These are phyloP conservation scores for Platerodrilus igneus DNA, from an alignment of 2,888 invertebrate species.

Conservation along the genomic window DNA sequence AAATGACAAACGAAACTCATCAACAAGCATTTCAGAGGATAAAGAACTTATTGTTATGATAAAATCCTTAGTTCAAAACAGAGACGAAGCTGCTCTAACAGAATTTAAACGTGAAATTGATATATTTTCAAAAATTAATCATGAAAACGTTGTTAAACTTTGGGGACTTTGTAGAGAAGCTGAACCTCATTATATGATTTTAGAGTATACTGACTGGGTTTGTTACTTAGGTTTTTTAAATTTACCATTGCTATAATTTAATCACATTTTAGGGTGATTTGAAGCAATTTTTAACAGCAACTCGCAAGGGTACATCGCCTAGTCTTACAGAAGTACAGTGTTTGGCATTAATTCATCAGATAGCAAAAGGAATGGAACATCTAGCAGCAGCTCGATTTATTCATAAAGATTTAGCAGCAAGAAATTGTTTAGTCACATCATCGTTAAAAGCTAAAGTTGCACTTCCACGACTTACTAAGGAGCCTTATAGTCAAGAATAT, in stretches of 20 bases:
- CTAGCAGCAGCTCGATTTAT: conserved; percentile 69
- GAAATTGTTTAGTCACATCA: conserved; percentile 86
- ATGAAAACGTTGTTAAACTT: conserved; percentile 74
- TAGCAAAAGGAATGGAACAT: conserved; percentile 78
- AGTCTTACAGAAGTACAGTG: conserved; percentile 66
- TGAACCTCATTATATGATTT: conserved; percentile 83
- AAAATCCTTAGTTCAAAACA: conserved; percentile 70
- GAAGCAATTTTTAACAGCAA: conserved; percentile 80
- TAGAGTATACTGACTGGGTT: conserved; percentile 93
- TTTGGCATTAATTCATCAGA: conserved; percentile 65
- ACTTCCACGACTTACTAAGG: conserved; percentile 71
- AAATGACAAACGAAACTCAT: conserved; percentile 38
- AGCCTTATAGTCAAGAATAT: conserved; percentile 87
- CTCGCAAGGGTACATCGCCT: conserved; percentile 52
- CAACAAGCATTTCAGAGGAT: conserved; percentile 38
- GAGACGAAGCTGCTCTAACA: conserved; percentile 70
- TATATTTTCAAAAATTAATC: conserved; percentile 75
- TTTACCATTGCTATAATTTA: too few species aligned
- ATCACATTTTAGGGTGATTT: conserved; percentile 72
- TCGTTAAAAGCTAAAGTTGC: conserved; percentile 80
- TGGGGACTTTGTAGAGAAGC: conserved; percentile 77
- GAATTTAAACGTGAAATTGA: conserved; percentile 90
- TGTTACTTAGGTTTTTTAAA: conserved; percentile 24
- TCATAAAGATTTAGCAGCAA: conserved; percentile 88
- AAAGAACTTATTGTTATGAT: conserved; percentile 61